phyloP scores from a whole-genome alignment of 1,140 invertebrate genomes.

The Popillia japonica region DNA sequence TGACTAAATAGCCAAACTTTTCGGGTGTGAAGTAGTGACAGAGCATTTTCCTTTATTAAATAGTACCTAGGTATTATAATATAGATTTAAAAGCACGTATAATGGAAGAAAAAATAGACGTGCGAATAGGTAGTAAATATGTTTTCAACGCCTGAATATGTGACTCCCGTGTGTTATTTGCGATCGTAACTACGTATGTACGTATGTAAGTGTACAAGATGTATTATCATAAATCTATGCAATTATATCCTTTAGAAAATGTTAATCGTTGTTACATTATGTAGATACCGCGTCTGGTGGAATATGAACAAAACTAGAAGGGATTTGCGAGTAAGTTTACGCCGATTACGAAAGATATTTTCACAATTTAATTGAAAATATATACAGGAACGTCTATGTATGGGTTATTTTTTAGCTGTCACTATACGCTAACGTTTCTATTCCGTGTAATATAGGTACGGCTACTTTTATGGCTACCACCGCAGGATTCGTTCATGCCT shows the following conservation, averaged over 20 bases:
- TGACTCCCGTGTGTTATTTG: constrained; percentile 8
- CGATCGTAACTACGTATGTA: background rate
- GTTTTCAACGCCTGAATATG: background rate
- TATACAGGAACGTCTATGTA: no score
- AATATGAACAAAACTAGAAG: no score
- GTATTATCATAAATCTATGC: background rate
- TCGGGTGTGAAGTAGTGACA: background rate
- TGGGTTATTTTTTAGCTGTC: no score
- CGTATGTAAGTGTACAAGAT: background rate
- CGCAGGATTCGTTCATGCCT: no score
- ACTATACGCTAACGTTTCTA: no score
- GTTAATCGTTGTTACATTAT: no score
- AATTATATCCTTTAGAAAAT: constrained; percentile 1
- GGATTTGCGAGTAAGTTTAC: no score
- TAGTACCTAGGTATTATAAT: background rate
- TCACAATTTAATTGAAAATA: no score
- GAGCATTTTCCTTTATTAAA: background rate
- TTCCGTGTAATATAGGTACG: no score
- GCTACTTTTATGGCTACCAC: no score
- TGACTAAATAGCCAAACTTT: background rate
- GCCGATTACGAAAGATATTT: no score
- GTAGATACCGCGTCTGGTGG: no score
- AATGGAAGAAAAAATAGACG: background rate
- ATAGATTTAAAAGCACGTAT: background rate
- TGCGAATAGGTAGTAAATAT: constrained; percentile 16